A percentile compares a stretch with the other conserved stretches of the same genome.
phyloP scores from a whole-genome alignment of 2,888 invertebrate genomes.

The Pterostichus niger region DNA sequence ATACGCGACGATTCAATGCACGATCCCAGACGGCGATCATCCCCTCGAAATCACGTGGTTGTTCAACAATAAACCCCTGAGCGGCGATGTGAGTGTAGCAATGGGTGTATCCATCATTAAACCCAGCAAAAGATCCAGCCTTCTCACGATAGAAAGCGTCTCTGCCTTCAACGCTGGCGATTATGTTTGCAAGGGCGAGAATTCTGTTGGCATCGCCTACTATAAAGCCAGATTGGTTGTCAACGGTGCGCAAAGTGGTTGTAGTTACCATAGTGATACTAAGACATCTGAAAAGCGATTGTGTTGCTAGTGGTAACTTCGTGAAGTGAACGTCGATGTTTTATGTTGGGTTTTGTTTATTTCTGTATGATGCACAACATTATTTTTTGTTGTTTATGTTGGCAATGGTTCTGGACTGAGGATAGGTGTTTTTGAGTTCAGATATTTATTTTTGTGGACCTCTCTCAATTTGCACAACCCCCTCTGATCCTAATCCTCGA shows the following conservation, averaged over 20 bases:
- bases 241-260: conserved; percentile 52
- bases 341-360: conserved; percentile 28
- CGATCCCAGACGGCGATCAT: conserved; percentile 82
- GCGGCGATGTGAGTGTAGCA: conserved; percentile 68
- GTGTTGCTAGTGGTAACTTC: conserved; percentile 38
- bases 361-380: conserved; percentile 43
- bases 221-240: conserved; percentile 78
- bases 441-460: conserved; percentile 25
- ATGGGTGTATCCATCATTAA: conserved; percentile 79
- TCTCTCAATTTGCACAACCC: conserved; percentile 22
- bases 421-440: conserved; percentile 17
- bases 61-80: conserved; percentile 77
- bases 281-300: conserved; percentile 40
- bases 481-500: conserved; percentile 17
- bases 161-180: conserved; percentile 83
- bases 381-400: conserved; percentile 28
- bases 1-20: conserved; percentile 81
- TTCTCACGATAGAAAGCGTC: conserved; percentile 84
- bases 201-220: conserved; percentile 82
- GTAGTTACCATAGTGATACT: conserved; percentile 42
- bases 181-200: conserved; percentile 84
- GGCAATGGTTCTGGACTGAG: conserved; percentile 9
- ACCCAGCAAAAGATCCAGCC: conserved; percentile 81
- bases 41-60: conserved; percentile 81
- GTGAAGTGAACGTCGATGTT: conserved; percentile 33